phyloP scores from a whole-genome alignment of 1,140 invertebrate species.

The Saccostrea glomerata region DNA sequence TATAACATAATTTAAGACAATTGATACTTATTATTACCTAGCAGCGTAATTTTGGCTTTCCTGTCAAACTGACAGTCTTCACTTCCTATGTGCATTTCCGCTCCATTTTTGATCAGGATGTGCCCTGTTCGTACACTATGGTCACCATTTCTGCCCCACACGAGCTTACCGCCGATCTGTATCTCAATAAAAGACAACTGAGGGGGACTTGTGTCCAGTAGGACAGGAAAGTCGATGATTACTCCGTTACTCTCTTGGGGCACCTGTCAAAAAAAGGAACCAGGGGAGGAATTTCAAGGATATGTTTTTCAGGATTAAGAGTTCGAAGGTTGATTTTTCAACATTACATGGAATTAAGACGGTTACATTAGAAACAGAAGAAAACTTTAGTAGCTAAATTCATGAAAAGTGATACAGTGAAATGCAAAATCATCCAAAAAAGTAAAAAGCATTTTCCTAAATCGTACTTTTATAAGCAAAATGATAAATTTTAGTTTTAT shows the following conservation, averaged over 20 bases:
- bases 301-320: too few species aligned
- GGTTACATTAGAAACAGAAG: too few species aligned
- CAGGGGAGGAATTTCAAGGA: too few species aligned
- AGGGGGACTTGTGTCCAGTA: neutral
- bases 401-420: too few species aligned
- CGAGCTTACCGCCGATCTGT: neutral
- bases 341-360: too few species aligned
- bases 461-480: too few species aligned
- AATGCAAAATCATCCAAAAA: too few species aligned
- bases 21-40: neutral
- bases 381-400: too few species aligned
- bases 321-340: too few species aligned
- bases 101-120: constrained; percentile 32
- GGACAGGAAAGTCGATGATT: neutral
- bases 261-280: neutral
- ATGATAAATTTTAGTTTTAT: too few species aligned
- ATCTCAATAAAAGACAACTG: constrained; percentile 14
- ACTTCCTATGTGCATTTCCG: constrained; percentile 36
- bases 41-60: neutral
- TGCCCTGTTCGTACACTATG: neutral
- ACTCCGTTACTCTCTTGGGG: neutral
- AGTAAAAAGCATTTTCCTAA: too few species aligned
- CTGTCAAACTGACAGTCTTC: constrained; percentile 24
- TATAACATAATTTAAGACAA: too few species aligned
- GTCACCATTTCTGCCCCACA: constrained; percentile 3